phyloP scores from a whole-genome alignment of 1,140 invertebrate genomes.

The Pseudachorutes palmiensis region DNA sequence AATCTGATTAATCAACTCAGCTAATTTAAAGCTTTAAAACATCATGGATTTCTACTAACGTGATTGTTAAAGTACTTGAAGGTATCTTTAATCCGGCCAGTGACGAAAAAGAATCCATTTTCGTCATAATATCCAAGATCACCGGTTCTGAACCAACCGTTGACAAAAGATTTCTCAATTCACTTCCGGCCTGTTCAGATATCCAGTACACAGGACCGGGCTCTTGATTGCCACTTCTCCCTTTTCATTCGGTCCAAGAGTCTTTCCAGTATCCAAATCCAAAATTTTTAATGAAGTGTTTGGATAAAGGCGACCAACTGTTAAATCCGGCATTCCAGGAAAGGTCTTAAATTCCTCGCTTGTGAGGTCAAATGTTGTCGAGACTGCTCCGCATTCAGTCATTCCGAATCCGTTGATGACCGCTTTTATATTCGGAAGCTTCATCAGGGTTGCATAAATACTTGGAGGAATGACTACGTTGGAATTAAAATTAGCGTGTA shows the following conservation, averaged over 20 bases:
- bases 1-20: too few relatives aligned
- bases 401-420: slow-evolving; percentile 36
- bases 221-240: slow-evolving; percentile 66
- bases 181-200: slow-evolving; percentile 46
- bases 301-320: slow-evolving; percentile 31
- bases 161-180: slow-evolving; percentile 22
- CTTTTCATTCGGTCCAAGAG: slow-evolving; percentile 50
- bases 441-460: slow-evolving; percentile 29
- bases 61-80: slow-evolving; percentile 39
- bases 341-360: slow-evolving; percentile 7
- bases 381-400: slow-evolving; percentile 34
- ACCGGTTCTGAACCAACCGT: slow-evolving; percentile 32
- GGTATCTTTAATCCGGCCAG: slow-evolving; percentile 34
- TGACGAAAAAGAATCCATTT: slow-evolving; percentile 31
- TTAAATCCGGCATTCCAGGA: slow-evolving; percentile 21
- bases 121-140: slow-evolving; percentile 37
- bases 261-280: slow-evolving; percentile 53
- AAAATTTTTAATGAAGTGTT: slow-evolving; percentile 45
- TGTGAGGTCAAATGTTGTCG: slow-evolving; percentile 33
- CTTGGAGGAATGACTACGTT: slow-evolving; percentile 27
- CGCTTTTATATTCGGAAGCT: slow-evolving; percentile 29
- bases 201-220: slow-evolving; percentile 57
- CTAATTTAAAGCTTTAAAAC: too few relatives aligned
- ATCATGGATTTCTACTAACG: slow-evolving; percentile 22
- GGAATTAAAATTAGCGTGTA: too few relatives aligned